Percentiles rank a stretch among this genome's conserved stretches.
Evolutionary conservation across 2,797 vertebrate genomes (phyloP).

Genomic region (Microhierax caerulescens): DNA sequence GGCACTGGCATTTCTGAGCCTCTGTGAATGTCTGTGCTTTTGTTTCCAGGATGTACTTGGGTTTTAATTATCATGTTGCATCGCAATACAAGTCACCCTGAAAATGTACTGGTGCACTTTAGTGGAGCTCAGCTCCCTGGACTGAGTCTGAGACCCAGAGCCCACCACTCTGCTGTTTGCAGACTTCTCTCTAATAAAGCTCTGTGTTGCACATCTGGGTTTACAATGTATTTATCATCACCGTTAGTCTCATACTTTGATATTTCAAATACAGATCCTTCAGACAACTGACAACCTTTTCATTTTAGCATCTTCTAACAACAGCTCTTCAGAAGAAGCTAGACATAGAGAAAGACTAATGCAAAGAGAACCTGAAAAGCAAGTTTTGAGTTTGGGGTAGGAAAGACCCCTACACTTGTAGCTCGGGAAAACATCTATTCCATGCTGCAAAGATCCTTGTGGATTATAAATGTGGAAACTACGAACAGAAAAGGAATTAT

Average conservation of each 20-base stretch:
- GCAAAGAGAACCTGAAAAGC: conserved; percentile 61
- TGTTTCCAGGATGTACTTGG: background rate
- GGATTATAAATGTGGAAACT: conserved; percentile 71
- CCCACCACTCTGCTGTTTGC: background rate
- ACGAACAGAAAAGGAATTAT: conserved; percentile 76
- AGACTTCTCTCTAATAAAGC: background rate
- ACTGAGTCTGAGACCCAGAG: background rate
- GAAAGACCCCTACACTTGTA: conserved; percentile 61
- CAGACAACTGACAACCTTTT: conserved; percentile 14
- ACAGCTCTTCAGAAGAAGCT: conserved; percentile 25
- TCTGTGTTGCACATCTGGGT: background rate
- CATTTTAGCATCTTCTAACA: conserved; percentile 55
- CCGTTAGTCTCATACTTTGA: background rate
- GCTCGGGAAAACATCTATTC: conserved; percentile 66
- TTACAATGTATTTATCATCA: background rate
- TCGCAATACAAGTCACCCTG: background rate
- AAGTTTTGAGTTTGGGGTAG: conserved; percentile 50
- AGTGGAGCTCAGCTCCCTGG: background rate
- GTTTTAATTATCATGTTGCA: background rate
- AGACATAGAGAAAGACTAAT: conserved; percentile 20
- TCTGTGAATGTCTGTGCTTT: background rate
- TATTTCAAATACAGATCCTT: conserved; percentile 12
- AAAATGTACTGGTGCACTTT: background rate
- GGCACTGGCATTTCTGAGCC: background rate
- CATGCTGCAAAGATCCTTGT: conserved; percentile 67